Conservation (phyloP, 2,797 vertebrate genomes). For the Fistularia tabacaria region DNA sequence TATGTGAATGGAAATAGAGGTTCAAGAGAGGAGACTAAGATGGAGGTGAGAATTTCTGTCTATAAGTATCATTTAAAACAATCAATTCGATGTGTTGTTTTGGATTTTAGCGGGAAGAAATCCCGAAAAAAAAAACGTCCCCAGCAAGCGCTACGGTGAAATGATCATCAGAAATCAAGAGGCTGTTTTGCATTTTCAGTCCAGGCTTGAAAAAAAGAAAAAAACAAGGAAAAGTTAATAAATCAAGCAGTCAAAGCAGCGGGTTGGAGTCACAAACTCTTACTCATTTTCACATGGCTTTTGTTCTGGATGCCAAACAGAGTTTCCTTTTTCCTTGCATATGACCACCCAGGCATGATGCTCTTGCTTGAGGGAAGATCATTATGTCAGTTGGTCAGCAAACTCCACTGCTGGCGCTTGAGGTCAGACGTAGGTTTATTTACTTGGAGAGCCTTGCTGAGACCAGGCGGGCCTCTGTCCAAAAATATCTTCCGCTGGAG, state of each 20-base stretch:
- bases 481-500: slow-evolving; percentile 61
- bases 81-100: slow-evolving; percentile 30
- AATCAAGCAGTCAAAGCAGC: slow-evolving; percentile 7
- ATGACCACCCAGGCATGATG: slow-evolving; percentile 62
- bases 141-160: slow-evolving; percentile 9
- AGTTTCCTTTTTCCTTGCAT: slow-evolving; percentile 30
- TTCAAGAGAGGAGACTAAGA: no score
- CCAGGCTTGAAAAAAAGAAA: slow-evolving; percentile 6
- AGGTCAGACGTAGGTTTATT: slow-evolving; percentile 74
- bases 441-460: slow-evolving; percentile 42
- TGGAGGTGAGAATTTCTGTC: slow-evolving; percentile 1
- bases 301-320: slow-evolving; percentile 26
- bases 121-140: slow-evolving; percentile 1
- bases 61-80: slow-evolving; percentile 24
- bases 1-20: no score
- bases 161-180: not conserved
- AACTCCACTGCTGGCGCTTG: slow-evolving; percentile 55
- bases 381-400: slow-evolving; percentile 52
- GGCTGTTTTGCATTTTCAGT: slow-evolving; percentile 7
- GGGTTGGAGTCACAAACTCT: slow-evolving; percentile 5
- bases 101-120: slow-evolving; percentile 17
- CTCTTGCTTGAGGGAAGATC: slow-evolving; percentile 40
- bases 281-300: slow-evolving; percentile 10
- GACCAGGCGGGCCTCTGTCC: slow-evolving; percentile 51
- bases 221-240: slow-evolving; percentile 4